Conservation (phyloP, 2,113 vertebrate species). For the Actenoides hombroni region DNA sequence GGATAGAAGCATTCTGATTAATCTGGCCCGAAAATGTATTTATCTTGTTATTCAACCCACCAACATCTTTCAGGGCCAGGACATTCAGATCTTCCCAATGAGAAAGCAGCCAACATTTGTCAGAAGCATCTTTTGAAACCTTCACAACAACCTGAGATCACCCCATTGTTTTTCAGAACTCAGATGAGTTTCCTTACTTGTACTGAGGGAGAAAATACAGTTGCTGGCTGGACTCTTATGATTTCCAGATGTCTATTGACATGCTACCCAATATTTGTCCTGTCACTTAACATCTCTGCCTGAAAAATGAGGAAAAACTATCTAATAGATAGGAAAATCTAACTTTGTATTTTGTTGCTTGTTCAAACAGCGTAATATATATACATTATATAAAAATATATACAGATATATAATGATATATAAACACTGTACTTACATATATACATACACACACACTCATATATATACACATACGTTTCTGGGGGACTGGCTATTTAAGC, state of each 20-base stretch:
- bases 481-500: background rate
- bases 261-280: background rate
- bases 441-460: background rate
- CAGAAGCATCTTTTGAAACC: background rate
- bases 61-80: background rate
- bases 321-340: background rate
- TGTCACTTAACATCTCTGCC: background rate
- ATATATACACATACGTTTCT: background rate
- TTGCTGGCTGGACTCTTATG: background rate
- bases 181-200: background rate
- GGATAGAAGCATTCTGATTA: background rate
- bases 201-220: background rate
- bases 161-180: background rate
- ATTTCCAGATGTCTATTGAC: background rate
- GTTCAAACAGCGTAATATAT: background rate
- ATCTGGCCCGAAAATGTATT: background rate
- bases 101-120: background rate
- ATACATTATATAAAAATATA: background rate
- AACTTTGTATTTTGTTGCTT: background rate
- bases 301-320: background rate
- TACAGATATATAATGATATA: background rate
- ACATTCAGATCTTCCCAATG: background rate
- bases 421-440: background rate
- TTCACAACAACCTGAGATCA: background rate
- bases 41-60: background rate